Base-by-base conservation (phyloP, 2,888 invertebrate species). In the Prenolepis imparis region DNA sequence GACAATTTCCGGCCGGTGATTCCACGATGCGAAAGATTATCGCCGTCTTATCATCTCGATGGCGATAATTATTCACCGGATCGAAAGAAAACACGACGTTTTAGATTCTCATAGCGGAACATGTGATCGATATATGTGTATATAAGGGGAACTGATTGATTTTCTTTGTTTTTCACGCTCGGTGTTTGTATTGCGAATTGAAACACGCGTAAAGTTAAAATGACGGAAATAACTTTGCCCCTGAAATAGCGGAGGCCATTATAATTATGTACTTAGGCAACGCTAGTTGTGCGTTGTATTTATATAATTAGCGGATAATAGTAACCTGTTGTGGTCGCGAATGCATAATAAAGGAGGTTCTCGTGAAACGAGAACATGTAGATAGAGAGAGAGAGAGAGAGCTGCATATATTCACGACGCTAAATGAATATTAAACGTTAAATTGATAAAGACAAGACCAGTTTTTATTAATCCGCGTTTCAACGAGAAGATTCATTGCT, bases 1-100 rank as follows among this genome's bases (percentile, higher is more conserved):
- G 64, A 84, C 83, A 89, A 89, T 89, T 89, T 89, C 89, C 89
- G 83, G 64, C 57, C 84, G 86, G 82, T 86, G 84, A 88, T 89
- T 88, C 82, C 70, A 86, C 88, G 84, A 84, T 63, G 75, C 63
- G 41, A 36, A 36, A 67, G 73, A 84, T 88, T 88, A 89, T 89
- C 87, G 85, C 61, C 66, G 70, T 84, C 82, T 85, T 88, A 87
- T 87, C 87, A 86, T 84, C 85, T 82, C 83, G 86, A 88, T 87
- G 57, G 28, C 55, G 70, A 78, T 70, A 83, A 82, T 87, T 83
- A 82, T 85, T 74, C 57, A 15, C 32, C 18, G 12, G 21, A 59
- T 68, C 44, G 48, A 61, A 48, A 68, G 48, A 48, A 21, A 68
- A 15, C 59, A 48, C 48, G 24, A 32, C 18, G 21, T 3, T 21